Evolutionary conservation across 2,888 invertebrate species (phyloP), one percentile per base, ranked within the genome.

Genomic region (Lordiphosa andalusiaca): DNA sequence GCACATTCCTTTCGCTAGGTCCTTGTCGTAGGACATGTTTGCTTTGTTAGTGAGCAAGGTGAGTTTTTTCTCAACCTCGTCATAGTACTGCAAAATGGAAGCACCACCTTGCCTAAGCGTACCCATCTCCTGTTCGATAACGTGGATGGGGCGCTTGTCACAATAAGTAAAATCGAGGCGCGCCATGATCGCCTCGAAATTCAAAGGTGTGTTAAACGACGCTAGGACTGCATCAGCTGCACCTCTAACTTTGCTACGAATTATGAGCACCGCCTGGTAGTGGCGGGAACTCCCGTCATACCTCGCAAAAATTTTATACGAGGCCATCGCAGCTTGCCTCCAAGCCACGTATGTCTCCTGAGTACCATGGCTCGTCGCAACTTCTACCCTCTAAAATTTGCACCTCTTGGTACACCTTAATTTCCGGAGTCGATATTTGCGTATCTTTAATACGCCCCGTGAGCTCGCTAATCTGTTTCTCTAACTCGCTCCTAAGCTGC

Each of bases 51-150:
- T 38, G 23, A 38, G 13, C 37, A 48, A 38, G 48, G 48, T 48
- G 12, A 38, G 37, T 37, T 38, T 48, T 25, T 37, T 37, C 38
- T 48, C 37, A 23, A 48, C 48, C 23, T 48, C 25, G 48, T 38
- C 48, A 48, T 48, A 38, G 25, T 48, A 48, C 23, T 48, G 25
- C 25, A 48, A 25, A 10, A 48, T 21, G 13, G 21, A 23, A 13
- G 23, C 23, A 23, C 25, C 25, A 38, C 48, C 25, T 38, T 48
- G 48, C 13, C 48, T 37, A 37, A 25, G 38, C 9, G 38, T 38
- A 6, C 38, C 48, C 25, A 38, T 23, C 37, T 48, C 38, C 12
- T 38, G 30, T 33, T 38, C 37, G 21, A 37, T 37, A 13, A 48
- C 21, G 37, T 48, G 38, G 38, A 38, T 38, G 4, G 38, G 38